Base-by-base conservation (phyloP, 92 coral and sea anemone species). In the Isaurus tuberculatus region DNA sequence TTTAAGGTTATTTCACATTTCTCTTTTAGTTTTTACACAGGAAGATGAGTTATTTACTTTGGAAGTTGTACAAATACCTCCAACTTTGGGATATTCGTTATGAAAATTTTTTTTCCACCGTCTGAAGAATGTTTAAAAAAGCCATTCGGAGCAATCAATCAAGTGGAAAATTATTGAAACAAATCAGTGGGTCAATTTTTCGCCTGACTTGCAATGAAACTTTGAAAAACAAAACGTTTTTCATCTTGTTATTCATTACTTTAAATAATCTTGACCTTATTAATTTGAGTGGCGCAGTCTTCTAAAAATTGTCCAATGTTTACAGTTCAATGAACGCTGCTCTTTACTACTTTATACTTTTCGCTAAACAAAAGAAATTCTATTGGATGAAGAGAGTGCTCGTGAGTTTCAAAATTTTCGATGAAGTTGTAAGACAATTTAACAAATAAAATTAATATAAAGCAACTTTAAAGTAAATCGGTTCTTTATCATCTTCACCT, bases 401-500 rank as follows among this genome's bases (percentile, higher is more conserved):
- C 81, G 67, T 77, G 82, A 34, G 51, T 1, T 16, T 28, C 25
- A 49, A 23, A 36, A 55, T 32, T 53, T 75, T 29, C 30, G 22
- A n/a, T n/a, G 33, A 72, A 23, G 55, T 27, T 25, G 60, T 31
- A 67, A 72, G 44, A 43, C n/a, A 25, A 72, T 43, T 44, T 40
- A 25, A 34, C 82, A 77, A 77, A 57, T 77, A 32, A 77, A 77
- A 58, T 77, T 77, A 33, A 63, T 70, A 77, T 77, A 33, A 37
- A 60, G 16, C 53, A 58, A 77, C 58, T 60, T 69, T 77, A 58
- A 77, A 17, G 51, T 40, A 25, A 77, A 60, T 77, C 70, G 22
- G 51, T 28, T 51, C 11, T 77, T 77, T 36, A 77, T 77, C 58
- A 77, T 10, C 82, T n/a, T 15, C 8, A 44, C 78, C 78, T 25